Evolutionary conservation across 92 coral and sea anemone species (phyloP), one percentile per base, ranked within the genome.

Genomic region (Epizoanthus ramosus): DNA sequence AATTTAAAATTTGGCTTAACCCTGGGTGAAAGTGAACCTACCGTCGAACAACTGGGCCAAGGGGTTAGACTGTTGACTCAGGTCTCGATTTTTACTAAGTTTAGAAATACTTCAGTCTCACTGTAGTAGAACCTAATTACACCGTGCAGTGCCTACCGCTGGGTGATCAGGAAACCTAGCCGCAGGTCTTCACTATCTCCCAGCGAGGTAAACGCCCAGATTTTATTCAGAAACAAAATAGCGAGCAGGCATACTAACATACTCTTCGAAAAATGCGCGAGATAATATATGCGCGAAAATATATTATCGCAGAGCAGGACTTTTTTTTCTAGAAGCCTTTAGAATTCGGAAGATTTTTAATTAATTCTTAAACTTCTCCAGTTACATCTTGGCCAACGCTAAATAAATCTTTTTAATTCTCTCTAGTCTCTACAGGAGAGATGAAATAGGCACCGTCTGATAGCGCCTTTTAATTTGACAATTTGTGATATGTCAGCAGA

Each of bases 401-500:
- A 61, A 61, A 63, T 77, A 77, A 60, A 77, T 77, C 70, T 77
- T 77, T 60, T 77, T 63, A 77, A 77, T 77, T 77, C 82, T 61
- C 35, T 77, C 59, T 61, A 39, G 47, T 45, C 82, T 77, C 82
- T 41, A 77, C 63, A 77, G 82, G 82, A 57, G 82, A 77, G 82
- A 77, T 77, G 82, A 60, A 59, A 77, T 57, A 6, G 16, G 82
- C 22, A 77, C 82, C 82, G 57, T 60, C 82, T 74, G 68, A 75
- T 75, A 75, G 18, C 68, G 80, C 35, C 43, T 60, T 77, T 75
- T 75, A 75, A 77, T 77, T 61, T 77, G 82, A 77, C 82, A 61
- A 77, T 77, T 61, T 41, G 68, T 60, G 82, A 63, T 69, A 60
- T 77, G 82, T 77, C 82, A 77, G 82, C 82, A 77, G 58, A 22